Evolutionary conservation across 2,797 vertebrate species (phyloP), one percentile per base, ranked within the genome.

Genomic region (Coregonus ussuriensis): DNA sequence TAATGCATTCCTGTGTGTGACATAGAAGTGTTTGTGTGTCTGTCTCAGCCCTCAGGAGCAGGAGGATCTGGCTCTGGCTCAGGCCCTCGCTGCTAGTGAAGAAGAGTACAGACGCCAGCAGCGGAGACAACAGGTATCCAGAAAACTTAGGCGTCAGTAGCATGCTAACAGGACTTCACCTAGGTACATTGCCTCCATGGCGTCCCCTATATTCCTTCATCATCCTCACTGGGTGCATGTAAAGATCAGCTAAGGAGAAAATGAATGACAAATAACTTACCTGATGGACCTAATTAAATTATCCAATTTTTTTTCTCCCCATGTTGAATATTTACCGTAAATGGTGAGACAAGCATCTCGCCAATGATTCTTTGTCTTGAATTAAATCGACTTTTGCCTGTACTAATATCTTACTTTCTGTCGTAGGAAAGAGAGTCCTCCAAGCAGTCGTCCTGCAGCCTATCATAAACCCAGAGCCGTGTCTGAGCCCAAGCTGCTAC

Each of bases 51-150:
- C 93, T 87, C 94, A 95, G 91, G 95, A 96, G 91, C 94, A 95
- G 92, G 95, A 96, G 84, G 95, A 96, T 88, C 91, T 94, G 89
- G 95, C 94, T 81, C 84, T 96, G n/a, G 95, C 95, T 87, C 94
- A 95, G 92, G 95, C 95, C 80, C 92, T 96, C 0, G 94, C 95
- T 86, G 95, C 94, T 79, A 96, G 94, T 37, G 94, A 95, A 82
- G 94, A 95, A 88, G 95, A 96, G 72, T 95, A 85, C 86, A 83
- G 90, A 71, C 93, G 91, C 25, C 95, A 95, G 84, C 94, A 95
- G 89, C 94, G 93, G 91, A 94, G 92, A 93, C 94, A 93, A 92
- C 94, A 95, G 95, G 95, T 95, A 95, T 88, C 93, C 72, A 89
- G 93, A 91, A 92, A 85, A 85, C 86, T 92, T 95, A 93, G 88